A percentile compares a stretch with the other conserved stretches of the same genome.
Conservation (phyloP, 1,140 invertebrate genomes). For the Panonychus citri region DNA sequence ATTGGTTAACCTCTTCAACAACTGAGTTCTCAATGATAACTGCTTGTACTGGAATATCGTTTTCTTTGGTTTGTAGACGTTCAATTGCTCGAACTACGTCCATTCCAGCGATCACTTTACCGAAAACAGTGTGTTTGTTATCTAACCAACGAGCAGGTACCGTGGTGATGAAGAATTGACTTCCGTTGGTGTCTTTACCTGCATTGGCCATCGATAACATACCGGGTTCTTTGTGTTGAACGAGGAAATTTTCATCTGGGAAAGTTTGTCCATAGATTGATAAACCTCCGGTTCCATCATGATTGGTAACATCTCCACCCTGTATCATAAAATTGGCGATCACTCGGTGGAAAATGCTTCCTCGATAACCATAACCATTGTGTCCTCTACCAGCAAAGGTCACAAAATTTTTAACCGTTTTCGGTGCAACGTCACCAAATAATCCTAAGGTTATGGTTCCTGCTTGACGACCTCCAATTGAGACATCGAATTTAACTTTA, state of each 20-base stretch:
- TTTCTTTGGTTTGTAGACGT: constrained; percentile 82
- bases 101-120: constrained; percentile 55
- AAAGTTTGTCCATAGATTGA: constrained; percentile 25
- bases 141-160: constrained; percentile 62
- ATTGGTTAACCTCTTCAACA: background rate
- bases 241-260: constrained; percentile 28
- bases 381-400: constrained; percentile 49
- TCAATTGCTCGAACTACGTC: constrained; percentile 46
- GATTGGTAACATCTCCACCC: constrained; percentile 55
- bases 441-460: constrained; percentile 63
- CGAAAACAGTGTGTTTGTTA: constrained; percentile 85
- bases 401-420: constrained; percentile 76
- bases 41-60: constrained; percentile 93
- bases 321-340: constrained; percentile 18
- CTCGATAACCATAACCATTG: constrained; percentile 15
- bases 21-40: constrained; percentile 43
- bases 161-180: constrained; percentile 41
- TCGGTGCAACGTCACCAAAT: constrained; percentile 55
- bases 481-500: background rate
- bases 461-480: background rate
- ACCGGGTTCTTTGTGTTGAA: constrained; percentile 22
- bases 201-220: constrained; percentile 32
- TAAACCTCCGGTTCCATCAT: constrained; percentile 66
- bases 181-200: constrained; percentile 35
- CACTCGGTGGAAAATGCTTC: constrained; percentile 31